Base-by-base conservation (phyloP, 2,113 vertebrate genomes). In the Pseudopipra pipra region DNA sequence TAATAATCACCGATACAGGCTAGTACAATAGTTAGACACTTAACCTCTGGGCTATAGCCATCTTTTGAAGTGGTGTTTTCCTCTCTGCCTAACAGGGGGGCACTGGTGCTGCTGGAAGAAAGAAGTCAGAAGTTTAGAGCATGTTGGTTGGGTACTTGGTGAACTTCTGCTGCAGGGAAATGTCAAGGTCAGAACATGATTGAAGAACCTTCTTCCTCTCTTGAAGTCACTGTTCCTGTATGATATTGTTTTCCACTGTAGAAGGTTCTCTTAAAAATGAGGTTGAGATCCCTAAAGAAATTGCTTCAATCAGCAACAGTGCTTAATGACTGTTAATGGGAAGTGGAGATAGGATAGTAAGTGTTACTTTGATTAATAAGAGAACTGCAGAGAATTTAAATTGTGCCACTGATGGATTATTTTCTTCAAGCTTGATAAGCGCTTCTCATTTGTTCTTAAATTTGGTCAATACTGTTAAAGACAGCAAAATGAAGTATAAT, bases 361-460 rank as follows among this genome's bases (percentile, higher is more conserved):
- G 98, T 98, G 98, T 98, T 98, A 98, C 97, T 98, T 98, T 98
- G 98, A 98, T 98, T 98, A 98, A 98, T 98, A 98, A 98, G 98
- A 98, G 98, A 98, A 98, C 98, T 97, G 98, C 97, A 97, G 98
- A 98, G 98, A 98, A 98, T 98, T 98, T 98, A 98, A 98, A 98
- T 98, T 98, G 98, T 98, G 98, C 98, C 98, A 98, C 97, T 98
- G 98, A 98, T 98, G 98, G 98, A 98, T 98, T 98, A 98, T 98
- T 98, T 98, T 98, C 98, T 98, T 98, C 98, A 98, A 98, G 98
- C 98, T 98, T 98, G 98, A 98, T 98, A 98, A 98, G 98, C 98
- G 96, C 96, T 98, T 98, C 98, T 98, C 98, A 98, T 98, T 98
- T 98, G 98, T 98, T 98, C 98, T 98, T 98, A 98, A 98, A 98